Evolutionary conservation across 2,797 vertebrate species (phyloP).

Genomic region (Falco concolor): DNA sequence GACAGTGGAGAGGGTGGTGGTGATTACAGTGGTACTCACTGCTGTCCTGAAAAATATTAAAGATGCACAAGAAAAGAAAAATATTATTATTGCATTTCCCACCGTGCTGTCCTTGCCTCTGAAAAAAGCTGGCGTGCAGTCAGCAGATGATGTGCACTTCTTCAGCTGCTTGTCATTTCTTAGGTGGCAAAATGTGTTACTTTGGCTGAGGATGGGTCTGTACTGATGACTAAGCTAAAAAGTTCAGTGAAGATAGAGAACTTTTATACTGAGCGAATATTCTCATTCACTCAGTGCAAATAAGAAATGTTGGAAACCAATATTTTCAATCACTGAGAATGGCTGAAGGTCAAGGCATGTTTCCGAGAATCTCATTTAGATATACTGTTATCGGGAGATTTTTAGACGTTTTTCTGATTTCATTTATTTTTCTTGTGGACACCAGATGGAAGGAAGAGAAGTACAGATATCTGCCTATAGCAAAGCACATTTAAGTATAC

Average conservation of each 20-base stretch:
- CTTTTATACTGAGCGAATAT: background rate
- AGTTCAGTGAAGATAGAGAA: background rate
- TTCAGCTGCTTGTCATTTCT: background rate
- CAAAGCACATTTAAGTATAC: background rate
- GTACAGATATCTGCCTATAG: background rate
- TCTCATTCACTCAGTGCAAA: accelerated
- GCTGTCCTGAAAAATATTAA: background rate
- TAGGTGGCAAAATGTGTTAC: background rate
- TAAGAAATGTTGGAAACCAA: background rate
- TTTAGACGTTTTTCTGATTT: conserved; percentile 8
- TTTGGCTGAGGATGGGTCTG: background rate
- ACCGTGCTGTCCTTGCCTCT: background rate
- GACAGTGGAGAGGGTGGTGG: background rate
- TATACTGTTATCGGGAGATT: background rate
- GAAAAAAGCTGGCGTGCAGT: background rate
- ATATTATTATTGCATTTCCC: background rate
- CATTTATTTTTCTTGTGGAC: background rate
- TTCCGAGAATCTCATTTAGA: conserved; percentile 14
- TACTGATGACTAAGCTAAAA: background rate
- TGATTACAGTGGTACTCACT: background rate
- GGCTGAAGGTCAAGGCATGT: background rate
- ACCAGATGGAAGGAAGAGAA: background rate
- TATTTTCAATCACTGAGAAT: background rate
- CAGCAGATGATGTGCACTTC: background rate
- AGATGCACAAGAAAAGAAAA: background rate